A percentile compares a stretch with the other conserved stretches of the same genome.
Evolutionary conservation across 35 echinoderm and acorn worm genomes (phyloP).

Genomic region (Apostichopus japonicus): DNA sequence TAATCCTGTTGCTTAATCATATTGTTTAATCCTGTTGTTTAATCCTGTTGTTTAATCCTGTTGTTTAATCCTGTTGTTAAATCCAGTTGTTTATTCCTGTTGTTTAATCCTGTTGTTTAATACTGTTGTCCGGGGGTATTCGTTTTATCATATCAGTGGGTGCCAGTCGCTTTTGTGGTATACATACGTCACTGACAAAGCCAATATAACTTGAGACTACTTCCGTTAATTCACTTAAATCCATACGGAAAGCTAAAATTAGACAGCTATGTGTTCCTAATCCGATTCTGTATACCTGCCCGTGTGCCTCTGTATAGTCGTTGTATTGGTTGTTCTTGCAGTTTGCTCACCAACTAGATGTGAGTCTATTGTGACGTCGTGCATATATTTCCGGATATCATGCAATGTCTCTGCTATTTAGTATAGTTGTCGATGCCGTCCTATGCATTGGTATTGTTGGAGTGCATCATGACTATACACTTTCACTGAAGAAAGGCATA

Average conservation of each 20-base stretch:
- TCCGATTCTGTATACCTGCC: neutral
- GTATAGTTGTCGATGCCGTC: neutral
- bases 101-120: neutral
- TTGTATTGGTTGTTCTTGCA: neutral
- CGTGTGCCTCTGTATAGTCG: neutral
- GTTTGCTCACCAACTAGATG: neutral
- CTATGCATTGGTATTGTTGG: neutral
- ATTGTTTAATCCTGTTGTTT: no score
- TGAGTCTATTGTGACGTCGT: neutral
- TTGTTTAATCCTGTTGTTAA: no score
- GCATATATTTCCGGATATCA: neutral
- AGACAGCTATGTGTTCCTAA: neutral
- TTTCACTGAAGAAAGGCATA: neutral
- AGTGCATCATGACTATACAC: slow-evolving; percentile 6
- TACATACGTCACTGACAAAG: neutral
- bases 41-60: no score
- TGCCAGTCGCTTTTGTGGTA: slow-evolving; percentile 9
- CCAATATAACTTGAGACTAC: slow-evolving; percentile 5
- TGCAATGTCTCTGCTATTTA: slow-evolving; percentile 17
- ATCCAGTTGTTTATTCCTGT: no score
- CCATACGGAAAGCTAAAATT: slow-evolving; percentile 20
- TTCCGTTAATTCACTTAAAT: slow-evolving; percentile 14
- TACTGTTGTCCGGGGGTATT: slow-evolving; percentile 5
- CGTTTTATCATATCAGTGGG: slow-evolving; percentile 5
- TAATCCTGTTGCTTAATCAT: no score